Evolutionary conservation across 2,888 invertebrate species (phyloP).

Genomic region (Eupithecia pulchellata): DNA sequence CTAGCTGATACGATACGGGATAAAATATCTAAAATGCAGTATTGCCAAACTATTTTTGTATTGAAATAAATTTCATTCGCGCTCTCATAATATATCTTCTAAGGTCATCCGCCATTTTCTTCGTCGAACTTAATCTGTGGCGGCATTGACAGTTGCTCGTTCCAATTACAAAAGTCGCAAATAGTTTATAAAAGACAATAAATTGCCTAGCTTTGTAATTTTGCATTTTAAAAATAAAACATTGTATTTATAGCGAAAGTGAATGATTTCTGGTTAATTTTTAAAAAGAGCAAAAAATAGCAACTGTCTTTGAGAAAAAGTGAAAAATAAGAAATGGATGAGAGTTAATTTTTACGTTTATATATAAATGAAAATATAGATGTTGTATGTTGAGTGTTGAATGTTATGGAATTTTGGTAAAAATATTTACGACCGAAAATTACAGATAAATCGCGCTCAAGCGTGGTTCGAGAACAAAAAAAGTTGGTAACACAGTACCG

Average conservation of each 20-base stretch:
- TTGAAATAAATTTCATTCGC: conserved; percentile 13
- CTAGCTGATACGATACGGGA: neutral
- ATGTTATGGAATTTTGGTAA: conserved; percentile 62
- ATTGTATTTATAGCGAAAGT: conserved; percentile 24
- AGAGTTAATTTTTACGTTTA: conserved; percentile 82
- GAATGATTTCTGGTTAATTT: conserved; percentile 34
- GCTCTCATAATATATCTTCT: conserved; percentile 25
- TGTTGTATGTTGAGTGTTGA: conserved; percentile 62
- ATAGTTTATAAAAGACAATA: conserved; percentile 46
- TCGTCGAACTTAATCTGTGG: conserved; percentile 28
- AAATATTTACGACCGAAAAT: conserved; percentile 53
- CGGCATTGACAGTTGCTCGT: conserved; percentile 43
- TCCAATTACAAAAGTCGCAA: conserved; percentile 18
- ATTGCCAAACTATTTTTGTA: conserved; percentile 23
- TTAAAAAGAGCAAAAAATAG: conserved; percentile 49
- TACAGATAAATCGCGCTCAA: conserved; percentile 51
- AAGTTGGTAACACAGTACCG: conserved; percentile 29
- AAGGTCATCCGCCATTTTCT: conserved; percentile 32
- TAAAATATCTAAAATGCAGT: neutral
- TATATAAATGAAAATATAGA: conserved; percentile 68
- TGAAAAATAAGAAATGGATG: conserved; percentile 62
- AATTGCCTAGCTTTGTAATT: conserved; percentile 44
- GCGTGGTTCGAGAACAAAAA: conserved; percentile 53
- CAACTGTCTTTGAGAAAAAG: conserved; percentile 67
- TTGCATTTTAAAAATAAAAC: conserved; percentile 32